Evolutionary conservation across 2,797 vertebrate species (phyloP).

Genomic region (Brotula barbata): DNA sequence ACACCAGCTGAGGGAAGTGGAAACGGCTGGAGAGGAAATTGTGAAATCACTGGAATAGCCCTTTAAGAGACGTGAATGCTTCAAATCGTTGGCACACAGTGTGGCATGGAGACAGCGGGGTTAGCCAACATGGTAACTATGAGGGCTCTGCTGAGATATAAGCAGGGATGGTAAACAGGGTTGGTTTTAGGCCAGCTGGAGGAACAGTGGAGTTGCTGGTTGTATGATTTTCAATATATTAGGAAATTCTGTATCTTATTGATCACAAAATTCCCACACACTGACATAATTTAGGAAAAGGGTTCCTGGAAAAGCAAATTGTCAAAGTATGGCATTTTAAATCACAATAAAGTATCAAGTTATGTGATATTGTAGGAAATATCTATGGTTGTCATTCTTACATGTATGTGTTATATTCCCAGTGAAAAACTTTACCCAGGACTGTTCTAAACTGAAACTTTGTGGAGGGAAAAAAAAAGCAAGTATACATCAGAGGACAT

Average conservation of each 20-base stretch:
- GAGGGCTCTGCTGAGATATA: conserved; percentile 42
- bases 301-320: not conserved
- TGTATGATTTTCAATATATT: too few relatives aligned
- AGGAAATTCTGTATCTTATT: too few relatives aligned
- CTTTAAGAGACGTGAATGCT: conserved; percentile 47
- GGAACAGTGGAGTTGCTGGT: conserved; percentile 1
- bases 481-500: not conserved
- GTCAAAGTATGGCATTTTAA: not conserved
- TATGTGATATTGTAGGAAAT: too few relatives aligned
- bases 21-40: conserved; percentile 39
- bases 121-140: conserved; percentile 68
- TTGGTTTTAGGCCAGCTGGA: conserved; percentile 24
- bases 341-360: not conserved
- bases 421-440: not conserved
- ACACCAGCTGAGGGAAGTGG: conserved; percentile 57
- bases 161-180: conserved; percentile 4
- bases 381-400: not conserved
- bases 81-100: conserved; percentile 45
- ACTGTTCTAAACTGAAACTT: not conserved
- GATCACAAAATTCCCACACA: too few relatives aligned
- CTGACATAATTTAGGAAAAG: too few relatives aligned
- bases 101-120: conserved; percentile 45
- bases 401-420: not conserved
- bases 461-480: conserved; percentile 1
- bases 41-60: conserved; percentile 64